Evolutionary conservation across 2,113 vertebrate species (phyloP).

Genomic region (Neofelis nebulosa): DNA sequence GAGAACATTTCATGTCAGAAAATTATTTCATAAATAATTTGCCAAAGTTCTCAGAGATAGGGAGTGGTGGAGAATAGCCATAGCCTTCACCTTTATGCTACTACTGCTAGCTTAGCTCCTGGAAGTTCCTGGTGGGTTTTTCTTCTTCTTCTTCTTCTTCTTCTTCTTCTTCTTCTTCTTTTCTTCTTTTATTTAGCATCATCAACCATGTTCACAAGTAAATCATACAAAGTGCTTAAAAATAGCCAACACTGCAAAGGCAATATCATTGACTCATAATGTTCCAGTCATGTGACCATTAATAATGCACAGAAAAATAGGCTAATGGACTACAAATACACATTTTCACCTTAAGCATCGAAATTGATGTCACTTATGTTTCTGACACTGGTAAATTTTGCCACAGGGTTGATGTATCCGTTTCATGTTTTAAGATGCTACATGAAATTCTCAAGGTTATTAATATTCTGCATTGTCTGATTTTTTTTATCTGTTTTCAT

Average conservation of each 20-base stretch:
- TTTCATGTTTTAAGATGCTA: constrained; percentile 52
- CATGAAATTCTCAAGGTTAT: constrained; percentile 53
- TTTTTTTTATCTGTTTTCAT: constrained; percentile 55
- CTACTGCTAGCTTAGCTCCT: background rate
- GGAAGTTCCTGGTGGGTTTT: background rate
- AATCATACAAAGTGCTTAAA: constrained; percentile 34
- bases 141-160: background rate
- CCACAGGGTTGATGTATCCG: background rate
- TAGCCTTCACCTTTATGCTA: background rate
- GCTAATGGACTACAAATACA: constrained; percentile 27
- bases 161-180: background rate
- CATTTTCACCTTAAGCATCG: constrained; percentile 19
- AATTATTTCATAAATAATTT: background rate
- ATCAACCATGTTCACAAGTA: background rate
- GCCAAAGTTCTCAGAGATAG: background rate
- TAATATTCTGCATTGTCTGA: constrained; percentile 11
- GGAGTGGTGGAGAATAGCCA: background rate
- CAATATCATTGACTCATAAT: constrained; percentile 35
- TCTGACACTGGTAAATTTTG: background rate
- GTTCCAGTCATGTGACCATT: background rate
- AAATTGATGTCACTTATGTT: constrained; percentile 41
- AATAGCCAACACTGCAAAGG: background rate
- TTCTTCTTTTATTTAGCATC: background rate
- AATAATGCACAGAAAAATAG: constrained; percentile 1
- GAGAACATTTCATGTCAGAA: background rate